A percentile compares a stretch with the other conserved stretches of the same genome.
Conservation (phyloP, 2,888 invertebrate species). For the Holacanthella duospinosa region DNA sequence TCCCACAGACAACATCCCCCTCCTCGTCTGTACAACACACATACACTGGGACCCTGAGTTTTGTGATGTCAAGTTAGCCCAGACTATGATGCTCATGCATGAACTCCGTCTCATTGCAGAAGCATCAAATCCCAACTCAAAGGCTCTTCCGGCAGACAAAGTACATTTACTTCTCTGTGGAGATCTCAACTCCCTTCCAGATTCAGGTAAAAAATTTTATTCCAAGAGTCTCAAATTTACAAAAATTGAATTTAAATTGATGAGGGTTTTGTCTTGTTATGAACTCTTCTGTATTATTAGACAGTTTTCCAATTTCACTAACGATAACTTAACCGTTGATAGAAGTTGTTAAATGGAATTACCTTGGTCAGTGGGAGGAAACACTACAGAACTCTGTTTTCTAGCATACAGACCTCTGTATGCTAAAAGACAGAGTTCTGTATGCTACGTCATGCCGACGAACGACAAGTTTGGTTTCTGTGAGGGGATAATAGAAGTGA, state of each 20-base stretch:
- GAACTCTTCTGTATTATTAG: too few relatives aligned
- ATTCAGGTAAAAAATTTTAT: conserved; percentile 62
- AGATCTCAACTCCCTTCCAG: conserved; percentile 95
- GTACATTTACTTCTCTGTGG: conserved; percentile 91
- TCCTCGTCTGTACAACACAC: conserved; percentile 95
- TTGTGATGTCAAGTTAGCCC: conserved; percentile 97
- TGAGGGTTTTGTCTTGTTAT: too few relatives aligned
- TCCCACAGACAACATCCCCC: conserved; percentile 54
- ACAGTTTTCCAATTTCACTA: too few relatives aligned
- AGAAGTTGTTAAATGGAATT: too few relatives aligned
- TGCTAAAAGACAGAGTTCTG: too few relatives aligned
- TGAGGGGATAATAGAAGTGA: too few relatives aligned
- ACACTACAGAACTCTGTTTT: too few relatives aligned
- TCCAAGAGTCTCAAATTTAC: neutral
- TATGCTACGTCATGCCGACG: too few relatives aligned
- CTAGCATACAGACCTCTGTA: too few relatives aligned
- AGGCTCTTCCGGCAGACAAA: conserved; percentile 48
- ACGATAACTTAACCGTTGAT: too few relatives aligned
- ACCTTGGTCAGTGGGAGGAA: too few relatives aligned
- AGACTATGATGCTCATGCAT: conserved; percentile 97
- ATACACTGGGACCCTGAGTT: conserved; percentile 99
- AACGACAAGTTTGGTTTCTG: too few relatives aligned
- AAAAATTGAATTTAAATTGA: neutral
- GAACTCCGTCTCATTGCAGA: conserved; percentile 80
- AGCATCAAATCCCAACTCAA: conserved; percentile 47